Conservation (phyloP, 92 coral and sea anemone species). For the Micromussa lordhowensis region DNA sequence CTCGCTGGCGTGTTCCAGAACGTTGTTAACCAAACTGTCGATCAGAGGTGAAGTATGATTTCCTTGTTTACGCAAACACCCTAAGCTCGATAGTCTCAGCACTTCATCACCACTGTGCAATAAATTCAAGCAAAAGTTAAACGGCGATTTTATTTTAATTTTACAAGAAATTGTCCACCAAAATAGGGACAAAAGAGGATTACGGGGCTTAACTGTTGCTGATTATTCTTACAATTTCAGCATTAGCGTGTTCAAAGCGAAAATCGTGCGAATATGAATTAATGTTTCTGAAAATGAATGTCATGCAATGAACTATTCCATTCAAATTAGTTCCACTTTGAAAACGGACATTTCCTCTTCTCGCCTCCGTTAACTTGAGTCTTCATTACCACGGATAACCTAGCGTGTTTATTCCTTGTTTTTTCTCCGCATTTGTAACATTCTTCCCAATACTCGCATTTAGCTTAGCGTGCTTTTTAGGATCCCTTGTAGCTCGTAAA, state of each 20-base stretch:
- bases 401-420: no score
- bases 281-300: no score
- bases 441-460: background rate
- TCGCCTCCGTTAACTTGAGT: background rate
- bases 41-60: conserved; percentile 65
- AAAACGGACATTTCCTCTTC: background rate
- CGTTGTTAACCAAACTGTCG: conserved; percentile 75
- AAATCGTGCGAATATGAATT: background rate
- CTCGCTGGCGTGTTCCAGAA: conserved; percentile 75
- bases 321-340: background rate
- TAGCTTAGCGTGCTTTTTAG: background rate
- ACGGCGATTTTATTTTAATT: background rate
- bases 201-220: no score
- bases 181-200: background rate
- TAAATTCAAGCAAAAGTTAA: background rate
- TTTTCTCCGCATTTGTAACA: background rate
- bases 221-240: background rate
- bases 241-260: background rate
- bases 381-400: no score
- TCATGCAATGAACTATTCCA: background rate
- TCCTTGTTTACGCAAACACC: background rate
- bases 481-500: background rate
- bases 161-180: background rate
- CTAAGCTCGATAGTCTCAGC: background rate
- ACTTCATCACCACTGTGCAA: background rate